A percentile compares a stretch with the other conserved stretches of the same genome.
Evolutionary conservation across 2,113 vertebrate species (phyloP).

Genomic region (Neomonachus schauinslandi): DNA sequence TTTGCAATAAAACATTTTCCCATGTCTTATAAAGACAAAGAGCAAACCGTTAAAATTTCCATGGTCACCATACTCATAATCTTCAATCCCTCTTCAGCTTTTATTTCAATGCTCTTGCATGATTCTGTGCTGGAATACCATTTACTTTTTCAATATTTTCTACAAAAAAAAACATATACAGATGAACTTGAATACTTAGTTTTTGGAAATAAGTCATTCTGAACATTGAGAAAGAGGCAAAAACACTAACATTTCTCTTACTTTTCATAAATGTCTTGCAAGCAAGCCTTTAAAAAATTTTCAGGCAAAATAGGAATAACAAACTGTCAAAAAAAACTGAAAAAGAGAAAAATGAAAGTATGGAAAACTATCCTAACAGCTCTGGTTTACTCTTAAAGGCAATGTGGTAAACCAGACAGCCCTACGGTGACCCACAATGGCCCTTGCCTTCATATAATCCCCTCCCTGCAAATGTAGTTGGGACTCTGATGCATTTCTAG

Average conservation of each 20-base stretch:
- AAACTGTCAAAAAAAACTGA: not conserved
- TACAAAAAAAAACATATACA: not conserved
- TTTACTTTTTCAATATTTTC: not conserved
- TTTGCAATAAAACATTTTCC: not conserved
- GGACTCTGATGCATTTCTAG: not conserved
- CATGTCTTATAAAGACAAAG: not conserved
- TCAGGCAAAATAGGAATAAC: not conserved
- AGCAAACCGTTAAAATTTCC: not conserved
- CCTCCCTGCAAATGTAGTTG: not conserved
- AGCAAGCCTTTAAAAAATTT: not conserved
- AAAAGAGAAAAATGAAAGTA: not conserved
- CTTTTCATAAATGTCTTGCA: not conserved
- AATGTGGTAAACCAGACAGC: not conserved
- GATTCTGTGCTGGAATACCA: not conserved
- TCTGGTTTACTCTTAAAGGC: not conserved
- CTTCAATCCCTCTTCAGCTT: not conserved
- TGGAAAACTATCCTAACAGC: not conserved
- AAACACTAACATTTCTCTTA: not conserved
- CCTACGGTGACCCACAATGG: rapidly evolving
- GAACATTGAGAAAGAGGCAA: not conserved
- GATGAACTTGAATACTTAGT: not conserved
- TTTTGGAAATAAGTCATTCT: slow-evolving; percentile 14
- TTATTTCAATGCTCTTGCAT: not conserved
- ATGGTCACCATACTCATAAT: not conserved
- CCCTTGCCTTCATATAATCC: not conserved